Base-by-base conservation (phyloP, 1,140 invertebrate genomes). In the Bursaphelenchus mucronatus region DNA sequence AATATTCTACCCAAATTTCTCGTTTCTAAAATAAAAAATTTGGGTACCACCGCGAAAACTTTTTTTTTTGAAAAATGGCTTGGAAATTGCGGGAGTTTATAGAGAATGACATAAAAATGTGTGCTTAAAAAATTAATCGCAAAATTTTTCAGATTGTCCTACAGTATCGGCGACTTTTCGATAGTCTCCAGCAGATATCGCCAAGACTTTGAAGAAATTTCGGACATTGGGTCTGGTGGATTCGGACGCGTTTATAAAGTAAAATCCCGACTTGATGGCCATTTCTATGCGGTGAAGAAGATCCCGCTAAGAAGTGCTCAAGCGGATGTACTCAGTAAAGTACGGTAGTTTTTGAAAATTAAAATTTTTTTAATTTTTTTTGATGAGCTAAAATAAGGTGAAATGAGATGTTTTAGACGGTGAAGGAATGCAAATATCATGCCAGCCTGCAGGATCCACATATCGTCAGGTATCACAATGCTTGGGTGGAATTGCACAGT, bases 281-380 rank as follows among this genome's bases (percentile, higher is more conserved):
- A 55, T 15, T 55, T n/a, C 6, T 55, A 55, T 6, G 54, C 54
- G 54, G 41, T 55, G 13, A 55, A 55, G 54, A 55, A 55, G 6
- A 55, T 55, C 6, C 13, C 54, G 54, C 19, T 55, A 6, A n/a
- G n/a, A 15, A 30, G 19, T 5, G 30, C 19, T n/a, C n/a, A 55
- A n/a, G 6, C 39, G 13, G 54, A 55, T 15, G 13, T 55, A 4
- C n/a, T 55, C 13, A 39, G 39, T 4, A 55, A 55, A 30, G 30
- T 30, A 30, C 30, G 30, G 30, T 1, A 30, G 5, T 30, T 30
- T 30, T 30, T 30, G 30, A 30, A 30, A 3, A 3, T 30, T 30
- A 3, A 3, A 3, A 5, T 3, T 30, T 30, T 30, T 30, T 30
- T 30, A 5, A 5, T 3, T 30, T 30, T 30, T 30, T 30, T 30